phyloP scores from a whole-genome alignment of 2,888 invertebrate species.

The Drosophila cyrtoloma region DNA sequence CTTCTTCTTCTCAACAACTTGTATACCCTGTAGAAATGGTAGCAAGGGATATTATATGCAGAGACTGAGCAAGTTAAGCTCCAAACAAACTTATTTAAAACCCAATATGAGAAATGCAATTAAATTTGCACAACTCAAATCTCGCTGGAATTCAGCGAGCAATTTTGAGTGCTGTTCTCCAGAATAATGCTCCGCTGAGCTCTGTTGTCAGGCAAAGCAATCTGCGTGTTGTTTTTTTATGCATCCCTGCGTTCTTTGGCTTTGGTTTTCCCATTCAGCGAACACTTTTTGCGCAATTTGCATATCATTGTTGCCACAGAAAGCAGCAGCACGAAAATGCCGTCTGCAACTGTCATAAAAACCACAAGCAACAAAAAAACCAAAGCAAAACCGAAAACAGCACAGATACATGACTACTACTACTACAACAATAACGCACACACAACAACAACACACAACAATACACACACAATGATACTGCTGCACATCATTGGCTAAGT shows the following conservation, averaged over 20 bases:
- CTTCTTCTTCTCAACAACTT: constrained; percentile 5
- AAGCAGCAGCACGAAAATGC: constrained; percentile 2
- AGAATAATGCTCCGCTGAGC: background rate
- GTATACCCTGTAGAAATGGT: constrained; percentile 1
- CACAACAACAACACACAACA: background rate
- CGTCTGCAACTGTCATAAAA: constrained; percentile 37
- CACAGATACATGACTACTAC: constrained; percentile 23
- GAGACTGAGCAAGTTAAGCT: background rate
- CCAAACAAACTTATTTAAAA: background rate
- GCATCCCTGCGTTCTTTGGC: constrained; percentile 16
- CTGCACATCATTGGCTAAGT: constrained; percentile 50
- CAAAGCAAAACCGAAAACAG: constrained; percentile 5
- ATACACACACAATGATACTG: constrained; percentile 14
- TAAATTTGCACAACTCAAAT: background rate
- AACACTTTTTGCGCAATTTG: constrained; percentile 62
- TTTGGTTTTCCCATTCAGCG: constrained; percentile 33
- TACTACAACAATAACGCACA: background rate
- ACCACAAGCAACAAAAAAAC: constrained; percentile 28
- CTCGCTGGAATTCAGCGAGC: background rate
- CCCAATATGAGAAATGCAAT: background rate
- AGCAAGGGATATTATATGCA: background rate
- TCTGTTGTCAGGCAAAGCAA: background rate
- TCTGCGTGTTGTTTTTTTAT: constrained; percentile 7
- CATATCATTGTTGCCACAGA: constrained; percentile 62
- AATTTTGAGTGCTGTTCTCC: background rate